Evolutionary conservation across 1,140 invertebrate genomes (phyloP), one percentile per base, ranked within the genome.

Genomic region (Halotydeus destructor): DNA sequence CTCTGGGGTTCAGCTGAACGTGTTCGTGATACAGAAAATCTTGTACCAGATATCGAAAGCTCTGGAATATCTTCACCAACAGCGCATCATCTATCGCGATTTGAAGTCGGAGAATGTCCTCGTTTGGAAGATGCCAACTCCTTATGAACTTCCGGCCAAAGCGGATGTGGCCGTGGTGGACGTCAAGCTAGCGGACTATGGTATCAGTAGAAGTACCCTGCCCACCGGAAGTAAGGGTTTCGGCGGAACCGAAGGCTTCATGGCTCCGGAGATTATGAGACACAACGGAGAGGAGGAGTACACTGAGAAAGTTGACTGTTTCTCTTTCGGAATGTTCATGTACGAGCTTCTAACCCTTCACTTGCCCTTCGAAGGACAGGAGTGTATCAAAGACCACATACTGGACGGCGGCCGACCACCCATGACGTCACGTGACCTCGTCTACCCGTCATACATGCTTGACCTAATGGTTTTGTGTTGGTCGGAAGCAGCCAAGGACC

Each of bases 211-310:
- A 21, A 61, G 82, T 38, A 79, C 81, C 1, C 64, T 79, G 39
- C 79, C 85, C 8, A 83, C 82, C 12, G 81, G 86, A 16, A 84
- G 84, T 0, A 96, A 96, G 60, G 91, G 93, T 5, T 97, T 94
- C 65, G 93, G 88, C 8, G 93, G 85, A 1, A 89, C 84, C 0
- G 83, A 89, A 60, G 86, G 88, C 1, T 99, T 96, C 57, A 98
- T 98, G 82, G 93, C 93, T 9, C 93, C 91, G 0, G 91, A 97
- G 64, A 97, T 97, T 45, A 85, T 97, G 62, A 70, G 83, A 36
- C 91, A 88, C 59, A 96, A 96, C 59, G 93, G 93, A 0, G 91
- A 97, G 59, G 86, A 96, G 59, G 89, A 93, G 50, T 99, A 98
- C 53, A 96, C 88, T 0, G 88, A 96, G 57, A 97, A 96, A 67